Base-by-base conservation (phyloP, 2,797 vertebrate species). In the Menidia menidia region DNA sequence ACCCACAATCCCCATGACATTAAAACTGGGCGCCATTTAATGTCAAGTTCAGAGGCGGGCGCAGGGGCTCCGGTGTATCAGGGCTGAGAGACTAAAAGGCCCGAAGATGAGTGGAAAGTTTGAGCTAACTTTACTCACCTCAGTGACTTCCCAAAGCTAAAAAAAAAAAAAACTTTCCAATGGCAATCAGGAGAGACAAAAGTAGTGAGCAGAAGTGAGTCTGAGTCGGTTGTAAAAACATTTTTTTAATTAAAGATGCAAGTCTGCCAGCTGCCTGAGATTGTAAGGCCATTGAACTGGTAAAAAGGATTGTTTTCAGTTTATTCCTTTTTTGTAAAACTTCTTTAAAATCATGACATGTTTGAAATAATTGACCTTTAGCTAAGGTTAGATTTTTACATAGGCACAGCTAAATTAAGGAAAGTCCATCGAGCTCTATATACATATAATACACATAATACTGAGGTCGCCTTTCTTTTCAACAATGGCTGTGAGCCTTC, bases 1-100 rank as follows among this genome's bases (percentile, higher is more conserved):
- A 85, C 85, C 82, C 85, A 67, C 86, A 84, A 78, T 85, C 85
- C 86, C 81, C 71, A n/a, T 73, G 81, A 88, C 87, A 91, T 91
- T 92, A 87, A 84, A 90, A 86, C 73, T 53, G 19, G 79, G 73
- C 43, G 30, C 81, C 78, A 71, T 80, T 88, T 78, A 82, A 80
- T 83, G 80, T 87, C 85, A 77, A 85, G 81, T 85, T 88, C 82
- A 80, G 83, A 88, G 71, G 80, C 65, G 59, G 51, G 63, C 45
- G 3, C 33, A 45, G 67, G 64, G 65, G 64, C 74, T 77, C 4
- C 32, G 55, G 79, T 77, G 79, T 82, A 64, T 84, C 67, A 35
- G 59, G 60, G 75, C 32, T 60, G 76, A 25, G 69, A 74, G 62
- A 74, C 68, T 81, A 72, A 58, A 50, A 83, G 85, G 73, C 64